Percentiles rank a stretch among this genome's conserved stretches.
Conservation (phyloP, 2,888 invertebrate species). For the Dermolepida albohirtum region DNA sequence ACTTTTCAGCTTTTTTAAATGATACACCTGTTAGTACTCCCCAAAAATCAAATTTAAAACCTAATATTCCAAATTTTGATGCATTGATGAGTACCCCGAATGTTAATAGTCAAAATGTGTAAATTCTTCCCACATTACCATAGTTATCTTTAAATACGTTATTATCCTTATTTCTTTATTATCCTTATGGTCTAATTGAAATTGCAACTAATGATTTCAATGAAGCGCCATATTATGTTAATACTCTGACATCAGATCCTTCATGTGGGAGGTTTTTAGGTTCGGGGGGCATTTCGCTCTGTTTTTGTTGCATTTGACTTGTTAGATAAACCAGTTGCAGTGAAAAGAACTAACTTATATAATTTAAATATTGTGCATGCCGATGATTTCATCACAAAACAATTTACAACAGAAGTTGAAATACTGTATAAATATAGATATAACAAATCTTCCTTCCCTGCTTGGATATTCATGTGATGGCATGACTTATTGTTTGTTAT, state of each 20-base stretch:
- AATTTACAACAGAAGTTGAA: slow-evolving; percentile 75
- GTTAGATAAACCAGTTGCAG: slow-evolving; percentile 70
- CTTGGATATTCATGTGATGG: slow-evolving; percentile 81
- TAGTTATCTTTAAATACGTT: slow-evolving; percentile 60
- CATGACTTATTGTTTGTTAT: slow-evolving; percentile 77
- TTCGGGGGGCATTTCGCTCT: slow-evolving; percentile 77
- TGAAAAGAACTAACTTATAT: slow-evolving; percentile 54
- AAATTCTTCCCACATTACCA: too few relatives aligned
- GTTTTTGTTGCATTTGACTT: slow-evolving; percentile 69
- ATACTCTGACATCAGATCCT: slow-evolving; percentile 33
- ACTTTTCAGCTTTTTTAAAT: slow-evolving; percentile 17
- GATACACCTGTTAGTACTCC: too few relatives aligned
- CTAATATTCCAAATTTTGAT: too few relatives aligned
- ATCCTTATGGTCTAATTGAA: slow-evolving; percentile 67
- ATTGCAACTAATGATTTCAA: slow-evolving; percentile 69
- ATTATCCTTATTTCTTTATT: slow-evolving; percentile 69
- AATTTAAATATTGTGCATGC: slow-evolving; percentile 62
- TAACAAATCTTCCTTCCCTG: slow-evolving; percentile 78
- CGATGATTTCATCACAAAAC: slow-evolving; percentile 64
- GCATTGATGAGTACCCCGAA: too few relatives aligned
- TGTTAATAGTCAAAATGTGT: too few relatives aligned
- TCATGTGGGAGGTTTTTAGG: slow-evolving; percentile 59
- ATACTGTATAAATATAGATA: slow-evolving; percentile 74
- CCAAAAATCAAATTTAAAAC: too few relatives aligned
- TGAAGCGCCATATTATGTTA: slow-evolving; percentile 57